Base-by-base conservation (phyloP, 2,888 invertebrate species). In the Chrysolina haemoptera region DNA sequence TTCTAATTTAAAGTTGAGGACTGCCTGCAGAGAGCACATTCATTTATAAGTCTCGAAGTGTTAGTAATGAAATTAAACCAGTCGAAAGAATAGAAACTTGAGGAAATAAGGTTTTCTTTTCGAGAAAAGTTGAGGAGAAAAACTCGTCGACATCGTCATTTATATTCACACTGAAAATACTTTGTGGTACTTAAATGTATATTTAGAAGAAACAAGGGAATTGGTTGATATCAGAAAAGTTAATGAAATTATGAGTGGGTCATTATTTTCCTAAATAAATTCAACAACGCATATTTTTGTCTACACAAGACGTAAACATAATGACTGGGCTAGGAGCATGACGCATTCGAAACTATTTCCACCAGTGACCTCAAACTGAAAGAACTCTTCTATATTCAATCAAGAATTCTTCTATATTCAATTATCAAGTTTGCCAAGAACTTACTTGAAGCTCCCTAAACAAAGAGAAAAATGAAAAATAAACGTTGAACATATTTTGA, bases 61-160 rank as follows among this genome's bases (percentile, higher is more conserved):
- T 63, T 69, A 63, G 62, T 69, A 69, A 69, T 69, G 63, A 69
- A 69, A 69, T 69, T 69, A 63, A 50, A 63, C 50, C 35, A 20
- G 35, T 27, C 35, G 40, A 18, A 62, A 62, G 16, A 63, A 69
- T 69, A 63, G 63, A 69, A 69, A 62, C 20, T 62, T 48, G 22
- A 40, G 18, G 10, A 63, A 69, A 63, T 27, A 69, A 69, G 50
- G 50, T 69, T 63, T n/a, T 16, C 35, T 55, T 69, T 53, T 27
- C n/a, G 53, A 66, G 35, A 35, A 66, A 53, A 50, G 14, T 12
- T 14, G 43, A 40, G 59, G 18, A 43, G 59, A 67, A 16, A 41
- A 66, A 66, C 22, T 48, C 66, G 43, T 22, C 22, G 20, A 43
- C 14, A 16, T 6, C 40, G 20, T 18, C 40, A 63, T 62, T 63